These are phyloP conservation scores for Oenanthe melanoleuca DNA, from an alignment of 2,113 vertebrate species.

Conservation along the genomic window DNA sequence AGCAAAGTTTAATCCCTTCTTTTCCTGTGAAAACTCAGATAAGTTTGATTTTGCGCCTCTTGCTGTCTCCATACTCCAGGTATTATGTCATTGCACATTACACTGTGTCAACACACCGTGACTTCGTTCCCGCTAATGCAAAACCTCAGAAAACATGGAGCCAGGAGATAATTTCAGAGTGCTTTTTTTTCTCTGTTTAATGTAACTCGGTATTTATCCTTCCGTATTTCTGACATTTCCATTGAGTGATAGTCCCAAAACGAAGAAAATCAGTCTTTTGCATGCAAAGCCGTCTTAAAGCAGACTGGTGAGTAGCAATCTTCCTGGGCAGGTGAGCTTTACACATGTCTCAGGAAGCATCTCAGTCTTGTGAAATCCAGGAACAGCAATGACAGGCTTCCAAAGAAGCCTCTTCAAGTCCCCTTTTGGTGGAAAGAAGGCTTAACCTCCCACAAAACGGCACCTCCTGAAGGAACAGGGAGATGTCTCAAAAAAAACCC, in stretches of 20 bases:
- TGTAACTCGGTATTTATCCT: conserved; percentile 63
- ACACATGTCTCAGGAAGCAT: neutral
- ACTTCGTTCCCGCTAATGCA: conserved; percentile 62
- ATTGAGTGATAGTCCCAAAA: conserved; percentile 54
- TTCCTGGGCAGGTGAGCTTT: conserved; percentile 49
- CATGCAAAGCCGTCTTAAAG: conserved; percentile 65
- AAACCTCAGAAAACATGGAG: conserved; percentile 62
- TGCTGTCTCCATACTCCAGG: conserved; percentile 55
- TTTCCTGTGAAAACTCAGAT: conserved; percentile 67
- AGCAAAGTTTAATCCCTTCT: conserved; percentile 68
- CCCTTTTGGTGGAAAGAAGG: neutral
- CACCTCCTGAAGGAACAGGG: neutral
- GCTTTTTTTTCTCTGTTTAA: conserved; percentile 37
- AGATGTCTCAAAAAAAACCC: neutral
- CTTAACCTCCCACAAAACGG: neutral
- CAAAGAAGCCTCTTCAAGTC: conserved; percentile 11
- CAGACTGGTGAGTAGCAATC: conserved; percentile 6
- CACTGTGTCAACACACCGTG: conserved; percentile 60
- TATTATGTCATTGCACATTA: conserved; percentile 66
- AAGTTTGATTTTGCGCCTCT: conserved; percentile 64
- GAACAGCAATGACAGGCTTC: conserved; percentile 1
- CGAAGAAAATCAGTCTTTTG: conserved; percentile 47
- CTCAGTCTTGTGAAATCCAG: neutral
- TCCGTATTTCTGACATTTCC: conserved; percentile 52
- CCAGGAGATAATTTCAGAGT: conserved; percentile 43